A percentile compares a stretch with the other conserved stretches of the same genome.
Evolutionary conservation across 1,140 invertebrate genomes (phyloP).

Genomic region (Heliothis virescens): DNA sequence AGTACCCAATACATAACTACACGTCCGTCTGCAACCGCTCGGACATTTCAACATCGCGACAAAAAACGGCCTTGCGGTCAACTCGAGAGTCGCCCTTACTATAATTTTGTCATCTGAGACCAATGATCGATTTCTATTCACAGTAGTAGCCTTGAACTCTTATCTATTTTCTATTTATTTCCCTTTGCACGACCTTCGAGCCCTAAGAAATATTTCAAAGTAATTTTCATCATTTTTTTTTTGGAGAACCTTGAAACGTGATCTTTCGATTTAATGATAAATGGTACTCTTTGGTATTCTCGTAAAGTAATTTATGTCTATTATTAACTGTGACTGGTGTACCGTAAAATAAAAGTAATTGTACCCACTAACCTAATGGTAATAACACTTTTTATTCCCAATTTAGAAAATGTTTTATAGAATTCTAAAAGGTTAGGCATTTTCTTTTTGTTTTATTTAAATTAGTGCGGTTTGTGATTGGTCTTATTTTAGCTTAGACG

Average conservation of each 20-base stretch:
- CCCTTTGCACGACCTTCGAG: slow-evolving; percentile 54
- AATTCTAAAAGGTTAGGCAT: slow-evolving; percentile 3
- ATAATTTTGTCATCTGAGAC: slow-evolving; percentile 63
- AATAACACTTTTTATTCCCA: slow-evolving; percentile 12
- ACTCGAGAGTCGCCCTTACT: slow-evolving; percentile 69
- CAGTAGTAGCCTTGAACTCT: slow-evolving; percentile 69
- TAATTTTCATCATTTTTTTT: slow-evolving; percentile 5
- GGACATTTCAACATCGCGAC: slow-evolving; percentile 65
- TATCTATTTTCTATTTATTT: slow-evolving; percentile 68
- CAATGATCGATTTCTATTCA: slow-evolving; percentile 72
- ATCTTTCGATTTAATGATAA: background rate
- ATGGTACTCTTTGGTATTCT: background rate
- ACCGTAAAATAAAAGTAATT: slow-evolving; percentile 35
- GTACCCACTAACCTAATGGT: background rate
- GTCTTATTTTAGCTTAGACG: background rate
- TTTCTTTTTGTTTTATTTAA: slow-evolving; percentile 1
- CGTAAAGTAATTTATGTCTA: slow-evolving; percentile 13
- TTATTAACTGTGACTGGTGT: slow-evolving; percentile 4
- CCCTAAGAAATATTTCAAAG: slow-evolving; percentile 27
- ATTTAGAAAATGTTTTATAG: background rate
- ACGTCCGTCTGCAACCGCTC: slow-evolving; percentile 53
- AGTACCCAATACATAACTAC: slow-evolving; percentile 50
- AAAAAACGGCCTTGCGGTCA: slow-evolving; percentile 79
- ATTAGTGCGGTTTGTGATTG: background rate
- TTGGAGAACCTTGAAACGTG: slow-evolving; percentile 12